Conservation (phyloP, 2,113 vertebrate genomes). For the Tetrao urogallus region DNA sequence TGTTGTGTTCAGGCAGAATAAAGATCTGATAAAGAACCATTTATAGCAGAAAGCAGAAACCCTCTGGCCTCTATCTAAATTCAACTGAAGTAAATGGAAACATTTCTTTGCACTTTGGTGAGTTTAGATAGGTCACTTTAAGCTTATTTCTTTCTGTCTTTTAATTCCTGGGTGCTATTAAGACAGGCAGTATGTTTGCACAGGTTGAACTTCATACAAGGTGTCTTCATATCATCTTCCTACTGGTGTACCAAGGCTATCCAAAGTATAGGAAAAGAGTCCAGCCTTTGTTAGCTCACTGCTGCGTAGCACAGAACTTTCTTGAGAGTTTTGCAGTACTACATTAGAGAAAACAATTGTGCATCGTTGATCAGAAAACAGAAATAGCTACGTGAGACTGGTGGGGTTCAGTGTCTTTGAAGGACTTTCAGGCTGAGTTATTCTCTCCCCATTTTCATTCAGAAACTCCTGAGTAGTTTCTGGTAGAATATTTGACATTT, state of each 20-base stretch:
- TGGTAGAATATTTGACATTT: neutral
- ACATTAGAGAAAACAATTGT: neutral
- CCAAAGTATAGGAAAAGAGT: neutral
- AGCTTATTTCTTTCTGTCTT: neutral
- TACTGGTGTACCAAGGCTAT: neutral
- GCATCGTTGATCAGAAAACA: neutral
- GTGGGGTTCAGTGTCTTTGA: neutral
- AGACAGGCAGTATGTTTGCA: neutral
- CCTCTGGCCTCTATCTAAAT: neutral
- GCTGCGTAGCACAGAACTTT: neutral
- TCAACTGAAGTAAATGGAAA: neutral
- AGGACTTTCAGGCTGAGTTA: neutral
- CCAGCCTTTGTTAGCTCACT: neutral
- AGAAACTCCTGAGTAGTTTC: neutral
- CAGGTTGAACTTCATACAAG: neutral
- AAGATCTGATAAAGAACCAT: neutral
- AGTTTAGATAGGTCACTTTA: neutral
- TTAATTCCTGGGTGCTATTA: neutral
- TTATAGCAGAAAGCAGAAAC: constrained; percentile 4
- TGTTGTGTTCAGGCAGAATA: neutral
- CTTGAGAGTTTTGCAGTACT: neutral
- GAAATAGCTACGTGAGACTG: neutral
- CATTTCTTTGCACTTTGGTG: neutral
- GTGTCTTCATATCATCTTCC: neutral
- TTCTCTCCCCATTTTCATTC: neutral